These are phyloP conservation scores for Colostygia pectinataria DNA, from an alignment of 2,888 invertebrate genomes.

Conservation along the genomic window DNA sequence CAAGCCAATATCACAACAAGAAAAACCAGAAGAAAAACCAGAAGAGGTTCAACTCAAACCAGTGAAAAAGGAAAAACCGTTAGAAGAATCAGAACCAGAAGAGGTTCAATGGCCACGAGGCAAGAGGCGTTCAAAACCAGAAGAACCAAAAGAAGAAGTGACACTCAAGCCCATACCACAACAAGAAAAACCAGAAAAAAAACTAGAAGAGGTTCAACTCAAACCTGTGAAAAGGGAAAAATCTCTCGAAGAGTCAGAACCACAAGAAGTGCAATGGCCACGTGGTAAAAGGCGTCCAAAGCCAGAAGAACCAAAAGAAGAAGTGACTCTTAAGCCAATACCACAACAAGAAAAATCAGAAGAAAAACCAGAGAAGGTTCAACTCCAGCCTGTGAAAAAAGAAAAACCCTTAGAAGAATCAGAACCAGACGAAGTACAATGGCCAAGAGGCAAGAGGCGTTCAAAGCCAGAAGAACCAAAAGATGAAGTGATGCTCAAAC, in stretches of 20 bases:
- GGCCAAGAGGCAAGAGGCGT: constrained; percentile 36
- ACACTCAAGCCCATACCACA: constrained; percentile 62
- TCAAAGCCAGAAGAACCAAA: constrained; percentile 49
- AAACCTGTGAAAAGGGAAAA: constrained; percentile 33
- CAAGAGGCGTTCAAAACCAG: constrained; percentile 41
- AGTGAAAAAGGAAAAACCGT: constrained; percentile 39
- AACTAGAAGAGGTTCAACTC: constrained; percentile 48
- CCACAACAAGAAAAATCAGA: constrained; percentile 50
- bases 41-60: constrained; percentile 48
- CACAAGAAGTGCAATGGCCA: constrained; percentile 55
- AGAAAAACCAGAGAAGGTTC: constrained; percentile 54
- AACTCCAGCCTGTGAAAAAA: constrained; percentile 42
- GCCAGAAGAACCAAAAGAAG: constrained; percentile 48
- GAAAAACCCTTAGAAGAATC: constrained; percentile 50
- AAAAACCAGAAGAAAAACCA: constrained; percentile 51
- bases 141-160: constrained; percentile 57
- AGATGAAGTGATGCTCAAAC: constrained; percentile 60
- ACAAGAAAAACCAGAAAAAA: constrained; percentile 51
- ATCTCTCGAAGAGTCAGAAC: constrained; percentile 54
- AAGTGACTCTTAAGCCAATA: constrained; percentile 61
- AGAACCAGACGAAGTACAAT: constrained; percentile 40
- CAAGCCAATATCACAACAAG: constrained; percentile 51
- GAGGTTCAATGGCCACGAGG: constrained; percentile 34
- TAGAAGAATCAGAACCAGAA: constrained; percentile 50
- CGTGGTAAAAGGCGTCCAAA: constrained; percentile 46